These are phyloP conservation scores for Heterohyrax brucei DNA, from an alignment of 2,797 vertebrate species.

Conservation along the genomic window DNA sequence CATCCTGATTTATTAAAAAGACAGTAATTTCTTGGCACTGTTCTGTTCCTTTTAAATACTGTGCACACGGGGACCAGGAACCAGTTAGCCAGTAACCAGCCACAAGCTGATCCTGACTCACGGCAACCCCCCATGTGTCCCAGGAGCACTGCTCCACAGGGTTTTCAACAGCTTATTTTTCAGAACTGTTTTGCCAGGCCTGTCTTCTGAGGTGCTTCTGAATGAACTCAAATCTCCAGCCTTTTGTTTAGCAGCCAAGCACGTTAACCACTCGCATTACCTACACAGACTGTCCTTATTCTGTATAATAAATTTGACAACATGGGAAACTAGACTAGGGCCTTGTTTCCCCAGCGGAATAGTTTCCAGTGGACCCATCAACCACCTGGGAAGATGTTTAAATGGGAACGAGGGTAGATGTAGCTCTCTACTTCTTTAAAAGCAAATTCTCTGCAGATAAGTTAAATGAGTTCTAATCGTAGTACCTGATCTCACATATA, in stretches of 20 bases:
- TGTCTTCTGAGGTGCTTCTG: not conserved
- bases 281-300: not conserved
- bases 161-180: not conserved
- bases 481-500: not conserved
- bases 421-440: slow-evolving; percentile 65
- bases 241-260: not conserved
- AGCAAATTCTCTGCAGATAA: slow-evolving; percentile 30
- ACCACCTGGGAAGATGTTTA: not conserved
- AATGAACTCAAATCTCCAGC: not conserved
- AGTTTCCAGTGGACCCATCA: not conserved
- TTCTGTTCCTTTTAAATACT: slow-evolving; percentile 41
- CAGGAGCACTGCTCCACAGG: not conserved
- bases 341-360: not conserved
- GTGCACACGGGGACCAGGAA: not conserved
- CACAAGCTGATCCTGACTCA: not conserved
- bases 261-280: not conserved
- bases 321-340: not conserved
- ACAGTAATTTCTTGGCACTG: slow-evolving; percentile 13
- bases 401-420: not conserved
- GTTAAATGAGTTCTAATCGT: not conserved
- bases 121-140: not conserved
- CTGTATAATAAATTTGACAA: not conserved
- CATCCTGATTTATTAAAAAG: not conserved
- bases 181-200: not conserved
- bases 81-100: not conserved